These are phyloP conservation scores for Chamaedrilus cognettii DNA, from an alignment of 2,888 invertebrate species.

Conservation along the genomic window DNA sequence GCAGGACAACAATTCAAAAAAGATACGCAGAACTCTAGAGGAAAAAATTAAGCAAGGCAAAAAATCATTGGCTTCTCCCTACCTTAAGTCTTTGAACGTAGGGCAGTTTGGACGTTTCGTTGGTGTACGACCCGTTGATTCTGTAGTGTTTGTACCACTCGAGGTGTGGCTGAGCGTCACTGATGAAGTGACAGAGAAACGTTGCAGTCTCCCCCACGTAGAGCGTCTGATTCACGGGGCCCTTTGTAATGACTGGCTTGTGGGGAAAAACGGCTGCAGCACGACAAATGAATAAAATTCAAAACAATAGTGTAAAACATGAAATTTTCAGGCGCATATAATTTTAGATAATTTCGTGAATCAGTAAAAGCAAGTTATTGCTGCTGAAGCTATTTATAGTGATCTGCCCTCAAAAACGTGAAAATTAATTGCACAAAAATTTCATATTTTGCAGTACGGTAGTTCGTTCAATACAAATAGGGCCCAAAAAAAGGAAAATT, in stretches of 20 bases:
- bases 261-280: conserved; percentile 14
- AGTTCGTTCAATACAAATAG: too few species aligned
- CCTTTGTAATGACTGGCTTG: conserved; percentile 23
- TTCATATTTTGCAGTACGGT: too few species aligned
- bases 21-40: not conserved
- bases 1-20: too few species aligned
- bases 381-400: too few species aligned
- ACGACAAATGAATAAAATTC: too few species aligned
- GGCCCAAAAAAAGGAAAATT: too few species aligned
- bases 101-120: not conserved
- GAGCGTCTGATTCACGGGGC: conserved; percentile 24
- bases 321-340: too few species aligned
- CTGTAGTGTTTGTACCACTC: conserved; percentile 24
- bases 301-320: too few species aligned
- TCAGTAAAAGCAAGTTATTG: too few species aligned
- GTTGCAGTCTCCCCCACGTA: conserved; percentile 21
- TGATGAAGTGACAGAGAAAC: conserved; percentile 26
- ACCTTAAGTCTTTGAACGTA: conserved; percentile 5
- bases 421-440: too few species aligned
- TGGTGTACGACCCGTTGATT: not conserved
- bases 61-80: not conserved
- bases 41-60: not conserved
- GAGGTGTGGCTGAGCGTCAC: conserved; percentile 22
- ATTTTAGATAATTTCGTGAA: too few species aligned
- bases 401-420: too few species aligned